Evolutionary conservation across 2,888 invertebrate species (phyloP).

Genomic region (Malachius bipustulatus): DNA sequence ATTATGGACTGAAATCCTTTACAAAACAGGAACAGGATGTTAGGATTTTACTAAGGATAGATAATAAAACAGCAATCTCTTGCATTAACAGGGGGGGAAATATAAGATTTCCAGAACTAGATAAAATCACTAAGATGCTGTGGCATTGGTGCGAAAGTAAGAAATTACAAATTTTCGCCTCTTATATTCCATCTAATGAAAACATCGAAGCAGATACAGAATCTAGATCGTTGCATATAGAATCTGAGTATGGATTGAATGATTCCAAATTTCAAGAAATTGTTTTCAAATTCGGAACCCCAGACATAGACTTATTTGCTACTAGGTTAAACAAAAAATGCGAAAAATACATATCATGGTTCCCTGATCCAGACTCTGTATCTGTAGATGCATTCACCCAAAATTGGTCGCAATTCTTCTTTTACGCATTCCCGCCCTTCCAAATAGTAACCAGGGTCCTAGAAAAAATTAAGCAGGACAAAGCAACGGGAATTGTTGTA

Average conservation of each 20-base stretch:
- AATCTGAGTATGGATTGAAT: constrained; percentile 14
- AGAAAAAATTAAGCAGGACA: constrained; percentile 21
- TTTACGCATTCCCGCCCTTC: constrained; percentile 25
- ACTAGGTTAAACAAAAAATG: constrained; percentile 19
- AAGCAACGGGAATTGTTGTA: constrained; percentile 21
- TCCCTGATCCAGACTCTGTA: constrained; percentile 18
- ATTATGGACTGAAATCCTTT: constrained; percentile 15
- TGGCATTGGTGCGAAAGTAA: constrained; percentile 9
- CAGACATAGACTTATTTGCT: constrained; percentile 23
- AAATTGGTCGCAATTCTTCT: constrained; percentile 12
- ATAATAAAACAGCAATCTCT: constrained; percentile 12
- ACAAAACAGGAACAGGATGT: constrained; percentile 9
- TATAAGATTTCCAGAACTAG: constrained; percentile 2
- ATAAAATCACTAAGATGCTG: neutral
- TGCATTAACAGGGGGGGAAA: constrained; percentile 8
- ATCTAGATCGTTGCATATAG: constrained; percentile 14
- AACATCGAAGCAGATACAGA: constrained; percentile 20
- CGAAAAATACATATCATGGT: constrained; percentile 19
- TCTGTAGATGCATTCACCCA: constrained; percentile 20
- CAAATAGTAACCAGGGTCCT: constrained; percentile 19
- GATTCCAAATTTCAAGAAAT: constrained; percentile 14
- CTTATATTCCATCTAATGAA: no score
- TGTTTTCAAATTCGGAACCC: constrained; percentile 14
- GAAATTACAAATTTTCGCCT: constrained; percentile 21
- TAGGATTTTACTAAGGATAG: constrained; percentile 15